Base-by-base conservation (phyloP, 2,888 invertebrate species). In the Andrena marginata region DNA sequence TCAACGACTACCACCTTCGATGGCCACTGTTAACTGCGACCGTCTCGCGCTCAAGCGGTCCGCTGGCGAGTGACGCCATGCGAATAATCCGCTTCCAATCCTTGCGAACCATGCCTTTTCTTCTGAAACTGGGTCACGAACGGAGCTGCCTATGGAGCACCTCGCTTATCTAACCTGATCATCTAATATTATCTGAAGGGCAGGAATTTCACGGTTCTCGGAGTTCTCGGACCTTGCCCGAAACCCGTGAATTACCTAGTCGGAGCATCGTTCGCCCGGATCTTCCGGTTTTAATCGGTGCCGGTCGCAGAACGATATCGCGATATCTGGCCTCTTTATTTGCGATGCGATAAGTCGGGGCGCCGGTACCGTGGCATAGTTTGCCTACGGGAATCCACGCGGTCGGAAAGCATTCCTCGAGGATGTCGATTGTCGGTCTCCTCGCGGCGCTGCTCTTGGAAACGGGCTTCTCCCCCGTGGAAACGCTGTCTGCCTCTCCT, bases 281-380 rank as follows among this genome's bases (percentile, higher is more conserved):
- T 68, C 54, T 65, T 68, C 62, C 81, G 20, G 16, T 49, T 68
- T 60, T 83, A 85, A 70, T 67, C 74, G 69, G 29, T 29, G 59
- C 54, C n/a, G n/a, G 62, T 80, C 67, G 75, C 29, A 16, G 42
- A 85, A 75, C 23, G 72, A 85, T 83, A 83, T 76, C 72, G 63
- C 48, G 67, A 83, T 83, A 83, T 80, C 80, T 72, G 69, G 13
- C 16, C 29, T 33, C 54, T 80, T 77, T 85, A 85, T 85, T 83
- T 85, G 73, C 29, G 35, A 13, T 33, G 31, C 63, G 83, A 85
- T 80, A 85, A 85, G 60, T 49, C 5, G 7, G n/a, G 31, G 42
- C 35, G 35, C 35, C 35, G 35, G 10, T 10, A 10, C 35, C 49
- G 56, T 62, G 72, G 64, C 60, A 56, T 49, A 65, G 69, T 79